Evolutionary conservation across 92 coral and sea anemone species (phyloP).

Genomic region (Phymanthus crucifer): DNA sequence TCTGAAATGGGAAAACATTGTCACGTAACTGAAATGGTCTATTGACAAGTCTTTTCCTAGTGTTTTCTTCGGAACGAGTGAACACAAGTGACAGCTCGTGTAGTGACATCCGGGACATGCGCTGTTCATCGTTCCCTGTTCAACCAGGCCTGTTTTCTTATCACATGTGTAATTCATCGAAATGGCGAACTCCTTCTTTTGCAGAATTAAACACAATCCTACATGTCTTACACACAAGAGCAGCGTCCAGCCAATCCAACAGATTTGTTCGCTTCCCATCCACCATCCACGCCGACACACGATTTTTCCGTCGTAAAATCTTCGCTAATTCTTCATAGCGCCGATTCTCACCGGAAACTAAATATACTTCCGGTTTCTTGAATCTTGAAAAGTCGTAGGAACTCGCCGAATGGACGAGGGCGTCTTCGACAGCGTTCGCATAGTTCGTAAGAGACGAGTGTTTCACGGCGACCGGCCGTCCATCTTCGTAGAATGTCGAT

Average conservation of each 20-base stretch:
- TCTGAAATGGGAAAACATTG: no score
- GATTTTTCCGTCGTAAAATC: conserved; percentile 73
- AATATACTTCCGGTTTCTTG: conserved; percentile 78
- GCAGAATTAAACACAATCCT: conserved; percentile 58
- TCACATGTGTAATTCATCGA: conserved; percentile 57
- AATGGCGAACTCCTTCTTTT: conserved; percentile 61
- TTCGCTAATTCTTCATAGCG: conserved; percentile 88
- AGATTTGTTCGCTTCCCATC: conserved; percentile 64
- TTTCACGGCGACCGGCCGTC: conserved; percentile 62
- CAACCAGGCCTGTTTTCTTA: background rate
- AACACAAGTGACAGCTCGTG: background rate
- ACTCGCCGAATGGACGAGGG: conserved; percentile 73
- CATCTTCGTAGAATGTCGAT: conserved; percentile 62
- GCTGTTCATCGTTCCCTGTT: background rate
- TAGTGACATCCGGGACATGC: background rate
- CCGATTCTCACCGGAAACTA: conserved; percentile 83
- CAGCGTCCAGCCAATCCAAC: conserved; percentile 71
- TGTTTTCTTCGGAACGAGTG: no score
- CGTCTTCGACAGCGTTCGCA: conserved; percentile 77
- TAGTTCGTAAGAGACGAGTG: conserved; percentile 75
- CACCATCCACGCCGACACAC: conserved; percentile 81
- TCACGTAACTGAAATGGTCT: no score
- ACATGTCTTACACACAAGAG: conserved; percentile 63
- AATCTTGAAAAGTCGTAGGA: conserved; percentile 74
- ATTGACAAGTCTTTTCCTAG: no score